phyloP scores from a whole-genome alignment of 2,888 invertebrate species.

The Macroteleia sp. region DNA sequence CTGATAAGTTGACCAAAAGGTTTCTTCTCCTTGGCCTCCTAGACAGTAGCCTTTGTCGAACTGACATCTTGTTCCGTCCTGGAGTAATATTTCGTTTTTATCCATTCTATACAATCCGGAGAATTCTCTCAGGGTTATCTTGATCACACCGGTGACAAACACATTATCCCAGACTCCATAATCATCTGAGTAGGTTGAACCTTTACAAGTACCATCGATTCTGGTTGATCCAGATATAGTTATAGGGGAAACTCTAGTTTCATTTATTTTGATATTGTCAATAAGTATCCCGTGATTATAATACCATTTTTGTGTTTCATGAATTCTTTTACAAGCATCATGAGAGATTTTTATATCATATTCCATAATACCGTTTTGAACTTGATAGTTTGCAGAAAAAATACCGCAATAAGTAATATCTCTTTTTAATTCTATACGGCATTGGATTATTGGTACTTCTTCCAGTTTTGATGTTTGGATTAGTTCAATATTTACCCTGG shows the following conservation, averaged over 20 bases:
- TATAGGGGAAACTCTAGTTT: neutral
- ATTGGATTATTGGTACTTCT: neutral
- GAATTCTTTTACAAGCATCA: neutral
- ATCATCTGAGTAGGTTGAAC: neutral
- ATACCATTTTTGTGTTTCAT: neutral
- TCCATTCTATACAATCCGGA: neutral
- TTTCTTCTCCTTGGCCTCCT: neutral
- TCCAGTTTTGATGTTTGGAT: neutral
- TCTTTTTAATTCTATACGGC: conserved; percentile 1
- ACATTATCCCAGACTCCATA: conserved; percentile 7
- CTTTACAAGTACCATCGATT: neutral
- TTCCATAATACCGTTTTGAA: neutral
- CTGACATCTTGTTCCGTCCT: neutral
- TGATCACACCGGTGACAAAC: neutral
- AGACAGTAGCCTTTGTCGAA: neutral
- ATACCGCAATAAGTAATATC: neutral
- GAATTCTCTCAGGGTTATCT: neutral
- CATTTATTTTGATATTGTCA: neutral
- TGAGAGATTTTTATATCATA: neutral
- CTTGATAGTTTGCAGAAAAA: neutral
- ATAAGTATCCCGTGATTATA: neutral
- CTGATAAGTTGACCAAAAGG: neutral
- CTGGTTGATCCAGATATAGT: neutral
- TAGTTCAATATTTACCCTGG: neutral
- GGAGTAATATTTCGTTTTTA: neutral